Conservation (phyloP, 2,797 vertebrate species). For the Botia kubotai region DNA sequence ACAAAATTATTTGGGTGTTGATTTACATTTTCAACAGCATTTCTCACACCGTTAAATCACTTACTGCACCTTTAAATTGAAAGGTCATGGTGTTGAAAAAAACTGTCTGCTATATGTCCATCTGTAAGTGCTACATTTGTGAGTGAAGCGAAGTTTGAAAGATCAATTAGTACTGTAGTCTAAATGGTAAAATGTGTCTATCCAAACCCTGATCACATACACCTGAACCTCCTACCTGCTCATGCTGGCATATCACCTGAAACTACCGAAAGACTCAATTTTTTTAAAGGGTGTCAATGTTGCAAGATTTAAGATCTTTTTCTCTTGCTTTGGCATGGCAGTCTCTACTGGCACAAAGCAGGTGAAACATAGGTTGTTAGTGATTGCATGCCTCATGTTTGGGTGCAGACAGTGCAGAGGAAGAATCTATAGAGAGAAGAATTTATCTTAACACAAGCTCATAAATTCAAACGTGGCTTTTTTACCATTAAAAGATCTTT, state of each 20-base stretch:
- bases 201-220: background rate
- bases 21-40: too few relatives aligned
- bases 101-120: background rate
- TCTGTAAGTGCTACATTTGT: background rate
- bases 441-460: background rate
- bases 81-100: too few relatives aligned
- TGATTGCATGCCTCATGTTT: background rate
- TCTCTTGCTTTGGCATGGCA: constrained; percentile 2
- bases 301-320: background rate
- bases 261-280: background rate
- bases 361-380: background rate
- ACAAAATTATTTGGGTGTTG: too few relatives aligned
- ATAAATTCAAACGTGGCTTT: background rate
- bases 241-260: constrained; percentile 9
- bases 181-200: background rate
- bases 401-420: background rate
- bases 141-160: background rate
- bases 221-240: background rate
- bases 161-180: background rate
- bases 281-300: constrained; percentile 10
- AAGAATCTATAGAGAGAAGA: background rate
- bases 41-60: too few relatives aligned
- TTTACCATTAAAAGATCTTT: background rate
- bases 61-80: too few relatives aligned
- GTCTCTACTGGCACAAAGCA: background rate